Conservation (phyloP, 2,888 invertebrate genomes). For the Petrolisthes manimaculis region DNA sequence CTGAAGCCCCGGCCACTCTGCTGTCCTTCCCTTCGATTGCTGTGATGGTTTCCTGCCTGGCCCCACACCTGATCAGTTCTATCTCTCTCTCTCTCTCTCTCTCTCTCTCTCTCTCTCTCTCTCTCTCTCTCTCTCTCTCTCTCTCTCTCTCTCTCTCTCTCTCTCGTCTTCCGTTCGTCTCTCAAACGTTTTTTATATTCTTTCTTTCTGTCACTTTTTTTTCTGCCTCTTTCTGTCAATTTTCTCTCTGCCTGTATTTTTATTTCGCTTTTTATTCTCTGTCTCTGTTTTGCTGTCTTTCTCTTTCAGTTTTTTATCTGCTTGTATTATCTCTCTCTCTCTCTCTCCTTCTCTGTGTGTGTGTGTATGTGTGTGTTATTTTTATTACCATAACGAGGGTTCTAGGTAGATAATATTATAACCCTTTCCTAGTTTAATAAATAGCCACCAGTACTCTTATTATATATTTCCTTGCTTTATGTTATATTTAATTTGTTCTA, state of each 20-base stretch:
- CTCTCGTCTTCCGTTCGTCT: neutral
- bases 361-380: too few relatives aligned
- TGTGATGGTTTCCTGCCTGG: neutral
- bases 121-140: neutral
- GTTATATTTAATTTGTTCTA: too few relatives aligned
- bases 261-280: neutral
- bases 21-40: neutral
- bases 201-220: neutral
- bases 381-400: too few relatives aligned
- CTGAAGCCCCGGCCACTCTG: neutral
- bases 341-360: too few relatives aligned
- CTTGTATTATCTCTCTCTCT: neutral
- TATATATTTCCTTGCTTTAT: too few relatives aligned
- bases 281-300: neutral
- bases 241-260: conserved; percentile 6
- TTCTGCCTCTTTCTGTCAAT: conserved; percentile 1
- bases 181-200: neutral
- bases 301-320: neutral
- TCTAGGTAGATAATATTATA: too few relatives aligned
- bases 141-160: conserved; percentile 21
- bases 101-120: conserved; percentile 12
- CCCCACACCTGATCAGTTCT: neutral
- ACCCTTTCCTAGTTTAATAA: too few relatives aligned
- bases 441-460: too few relatives aligned
- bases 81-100: conserved; percentile 2